Conservation (phyloP, 37 sponge, comb jelly and placozoan species). For the Diacarnus erythraeanus region DNA sequence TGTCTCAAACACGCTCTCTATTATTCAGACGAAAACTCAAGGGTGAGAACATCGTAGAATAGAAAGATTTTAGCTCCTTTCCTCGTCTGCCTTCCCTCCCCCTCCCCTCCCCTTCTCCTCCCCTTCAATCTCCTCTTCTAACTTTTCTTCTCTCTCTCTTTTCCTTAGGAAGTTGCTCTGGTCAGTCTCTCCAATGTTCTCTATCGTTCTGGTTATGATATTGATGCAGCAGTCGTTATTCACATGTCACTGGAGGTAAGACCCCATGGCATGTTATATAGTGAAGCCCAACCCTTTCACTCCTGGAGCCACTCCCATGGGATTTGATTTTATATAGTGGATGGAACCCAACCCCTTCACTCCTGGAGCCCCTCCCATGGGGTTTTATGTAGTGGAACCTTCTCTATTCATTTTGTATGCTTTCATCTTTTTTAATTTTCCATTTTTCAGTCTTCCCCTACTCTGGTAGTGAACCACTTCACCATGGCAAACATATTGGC, state of each 20-base stretch:
- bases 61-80: not conserved
- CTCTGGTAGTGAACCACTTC: constrained; percentile 66
- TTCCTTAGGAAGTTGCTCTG: constrained; percentile 71
- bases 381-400: not conserved
- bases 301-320: no score
- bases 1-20: constrained; percentile 71
- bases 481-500: constrained; percentile 72
- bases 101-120: not conserved
- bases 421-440: not conserved
- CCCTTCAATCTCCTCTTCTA: not conserved
- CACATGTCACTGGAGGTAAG: constrained; percentile 65
- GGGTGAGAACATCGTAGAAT: constrained; percentile 33
- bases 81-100: not conserved
- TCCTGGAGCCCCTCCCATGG: no score
- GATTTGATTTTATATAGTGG: no score
- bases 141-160: not conserved
- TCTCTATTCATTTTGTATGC: not conserved
- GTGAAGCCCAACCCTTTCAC: no score
- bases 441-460: constrained; percentile 45
- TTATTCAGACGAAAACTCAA: constrained; percentile 41
- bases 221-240: constrained; percentile 68
- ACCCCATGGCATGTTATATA: no score
- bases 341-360: no score
- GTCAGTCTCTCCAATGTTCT: constrained; percentile 84
- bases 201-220: constrained; percentile 59